Conservation (phyloP, 2,113 vertebrate genomes). For the Callionymus lyra region DNA sequence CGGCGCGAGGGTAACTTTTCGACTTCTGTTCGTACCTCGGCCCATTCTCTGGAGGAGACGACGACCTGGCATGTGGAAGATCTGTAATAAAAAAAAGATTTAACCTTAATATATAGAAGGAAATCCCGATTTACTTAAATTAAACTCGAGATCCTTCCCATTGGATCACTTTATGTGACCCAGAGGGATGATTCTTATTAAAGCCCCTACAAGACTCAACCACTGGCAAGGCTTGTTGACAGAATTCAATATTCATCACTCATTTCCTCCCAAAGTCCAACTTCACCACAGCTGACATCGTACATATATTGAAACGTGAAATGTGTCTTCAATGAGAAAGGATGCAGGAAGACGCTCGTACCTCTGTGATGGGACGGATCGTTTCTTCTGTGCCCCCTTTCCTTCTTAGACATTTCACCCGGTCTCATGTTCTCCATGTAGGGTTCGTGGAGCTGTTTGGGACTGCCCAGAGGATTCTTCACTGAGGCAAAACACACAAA, state of each 20-base stretch:
- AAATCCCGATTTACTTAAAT: no score
- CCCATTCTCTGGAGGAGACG: conserved; percentile 71
- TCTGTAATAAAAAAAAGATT: conserved; percentile 34
- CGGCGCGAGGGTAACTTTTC: conserved; percentile 58
- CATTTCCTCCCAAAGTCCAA: no score
- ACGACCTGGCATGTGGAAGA: conserved; percentile 52
- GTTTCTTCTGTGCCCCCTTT: conserved; percentile 70
- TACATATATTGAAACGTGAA: no score
- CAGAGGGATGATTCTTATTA: no score
- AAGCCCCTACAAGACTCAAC: no score
- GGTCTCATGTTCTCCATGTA: conserved; percentile 54
- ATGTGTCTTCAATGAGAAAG: no score
- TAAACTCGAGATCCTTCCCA: no score
- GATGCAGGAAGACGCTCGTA: conserved; percentile 32
- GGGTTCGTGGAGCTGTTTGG: conserved; percentile 49
- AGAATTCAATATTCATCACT: no score
- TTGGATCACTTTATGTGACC: no score
- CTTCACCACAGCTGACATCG: no score
- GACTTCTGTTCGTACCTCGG: conserved; percentile 58
- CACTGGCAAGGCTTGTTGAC: no score
- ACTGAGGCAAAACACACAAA: conserved; percentile 32
- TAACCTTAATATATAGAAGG: no score
- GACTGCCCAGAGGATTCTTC: conserved; percentile 57
- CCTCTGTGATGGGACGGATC: conserved; percentile 75
- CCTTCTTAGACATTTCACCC: conserved; percentile 74